Percentiles rank a stretch among this genome's conserved stretches.
These are phyloP conservation scores for Stichodactyla mertensii DNA, from an alignment of 64 coral and sea anemone genomes.

Conservation along the genomic window DNA sequence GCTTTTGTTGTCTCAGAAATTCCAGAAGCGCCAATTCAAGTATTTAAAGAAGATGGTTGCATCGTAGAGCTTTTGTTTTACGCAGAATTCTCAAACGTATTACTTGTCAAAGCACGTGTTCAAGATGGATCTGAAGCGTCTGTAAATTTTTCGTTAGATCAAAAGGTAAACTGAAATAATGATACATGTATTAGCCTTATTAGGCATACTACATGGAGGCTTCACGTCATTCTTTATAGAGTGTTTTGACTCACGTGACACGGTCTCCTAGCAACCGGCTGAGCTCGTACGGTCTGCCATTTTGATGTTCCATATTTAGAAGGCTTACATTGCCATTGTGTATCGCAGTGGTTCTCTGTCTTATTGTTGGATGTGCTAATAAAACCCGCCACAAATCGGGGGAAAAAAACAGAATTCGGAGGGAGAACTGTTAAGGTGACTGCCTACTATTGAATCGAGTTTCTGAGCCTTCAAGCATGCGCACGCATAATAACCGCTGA, in stretches of 20 bases:
- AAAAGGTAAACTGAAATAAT: neutral
- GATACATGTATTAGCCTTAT: too few relatives aligned
- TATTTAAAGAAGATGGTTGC: slow-evolving; percentile 42
- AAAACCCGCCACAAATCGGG: slow-evolving; percentile 21
- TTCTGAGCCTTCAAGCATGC: too few relatives aligned
- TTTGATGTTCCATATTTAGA: too few relatives aligned
- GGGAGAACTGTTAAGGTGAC: neutral
- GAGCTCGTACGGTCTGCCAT: too few relatives aligned
- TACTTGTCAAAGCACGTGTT: slow-evolving; percentile 56
- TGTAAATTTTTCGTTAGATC: neutral
- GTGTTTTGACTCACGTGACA: neutral
- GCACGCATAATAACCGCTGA: too few relatives aligned
- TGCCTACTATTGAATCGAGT: too few relatives aligned
- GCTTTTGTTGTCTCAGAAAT: slow-evolving; percentile 19
- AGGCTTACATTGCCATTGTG: too few relatives aligned
- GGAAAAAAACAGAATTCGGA: too few relatives aligned
- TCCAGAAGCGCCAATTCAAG: slow-evolving; percentile 23
- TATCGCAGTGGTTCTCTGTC: too few relatives aligned
- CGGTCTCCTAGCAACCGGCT: too few relatives aligned
- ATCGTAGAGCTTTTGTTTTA: slow-evolving; percentile 50
- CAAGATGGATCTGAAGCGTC: neutral
- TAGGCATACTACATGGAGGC: too few relatives aligned
- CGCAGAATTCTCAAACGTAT: slow-evolving; percentile 72
- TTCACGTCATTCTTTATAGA: neutral
- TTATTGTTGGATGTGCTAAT: too few relatives aligned